Base-by-base conservation (phyloP, 2,888 invertebrate species). In the Ormyrus pomaceus region DNA sequence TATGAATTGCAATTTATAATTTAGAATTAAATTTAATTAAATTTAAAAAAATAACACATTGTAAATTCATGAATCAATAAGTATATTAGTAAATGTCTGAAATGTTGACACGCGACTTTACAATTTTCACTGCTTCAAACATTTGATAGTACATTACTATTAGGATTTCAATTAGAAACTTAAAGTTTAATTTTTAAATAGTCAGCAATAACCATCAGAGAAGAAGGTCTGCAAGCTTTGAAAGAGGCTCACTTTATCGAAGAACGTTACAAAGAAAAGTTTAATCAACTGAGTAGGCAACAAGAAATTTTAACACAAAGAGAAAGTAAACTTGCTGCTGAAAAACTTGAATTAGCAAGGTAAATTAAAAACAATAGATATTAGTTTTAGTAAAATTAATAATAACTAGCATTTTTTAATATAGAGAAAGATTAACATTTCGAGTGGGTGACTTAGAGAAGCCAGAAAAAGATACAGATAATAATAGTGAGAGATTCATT, bases 181-280 rank as follows among this genome's bases (percentile, higher is more conserved):
- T 53, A 19, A 19, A 11, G 46, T n/a, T 46, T 50, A 8, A 58
- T 58, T 45, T 11, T 70, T 48, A n/a, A 71, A 46, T 56, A 89
- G 89, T 85, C 87, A 48, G 87, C 89, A 51, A 50, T 90, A 71
- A 70, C 70, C 10, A 90, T 88, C 84, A 87, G 85, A 46, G 87
- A 89, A 7, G 90, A 90, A 84, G 90, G 89, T 53, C 61, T 87
- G 5, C 84, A 82, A 82, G 88, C 88, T 51, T 81, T 90, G 56
- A 86, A 84, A 82, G 86, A 88, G 77, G 90, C 88, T 72, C 87
- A 82, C 71, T 83, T 85, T 51, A 84, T 90, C 7, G 87, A 90
- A 83, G 85, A 86, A 82, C 85, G 86, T 5, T 86, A 88, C 62
- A 88, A 87, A 75, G 85, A 87, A 77, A 86, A 86, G 79, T 79